Evolutionary conservation across 2,113 vertebrate species (phyloP).

Genomic region (Taxidea taxus): DNA sequence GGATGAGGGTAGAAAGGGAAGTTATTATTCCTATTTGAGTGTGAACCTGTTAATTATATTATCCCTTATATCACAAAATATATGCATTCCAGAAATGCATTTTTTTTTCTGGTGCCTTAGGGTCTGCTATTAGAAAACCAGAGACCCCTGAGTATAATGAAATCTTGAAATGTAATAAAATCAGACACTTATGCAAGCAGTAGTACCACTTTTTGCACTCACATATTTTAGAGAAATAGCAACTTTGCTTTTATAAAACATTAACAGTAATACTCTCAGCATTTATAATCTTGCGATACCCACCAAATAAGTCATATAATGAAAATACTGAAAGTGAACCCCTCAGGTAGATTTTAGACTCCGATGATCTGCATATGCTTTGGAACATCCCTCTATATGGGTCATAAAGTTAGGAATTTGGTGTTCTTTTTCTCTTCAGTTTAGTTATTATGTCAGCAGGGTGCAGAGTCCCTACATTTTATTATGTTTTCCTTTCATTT

Average conservation of each 20-base stretch:
- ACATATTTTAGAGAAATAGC: slow-evolving; percentile 54
- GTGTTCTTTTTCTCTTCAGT: slow-evolving; percentile 25
- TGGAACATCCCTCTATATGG: background rate
- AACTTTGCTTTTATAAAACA: slow-evolving; percentile 55
- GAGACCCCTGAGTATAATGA: slow-evolving; percentile 40
- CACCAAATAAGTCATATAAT: slow-evolving; percentile 47
- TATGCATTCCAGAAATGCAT: slow-evolving; percentile 15
- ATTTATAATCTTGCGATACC: slow-evolving; percentile 43
- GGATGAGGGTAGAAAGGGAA: background rate
- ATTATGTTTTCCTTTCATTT: slow-evolving; percentile 62
- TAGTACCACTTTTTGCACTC: slow-evolving; percentile 20
- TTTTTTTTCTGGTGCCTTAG: slow-evolving; percentile 34
- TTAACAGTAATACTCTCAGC: slow-evolving; percentile 48
- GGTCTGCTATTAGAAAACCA: slow-evolving; percentile 42
- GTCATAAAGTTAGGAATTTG: slow-evolving; percentile 49
- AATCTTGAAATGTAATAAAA: slow-evolving; percentile 58
- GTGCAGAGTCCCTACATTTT: slow-evolving; percentile 46
- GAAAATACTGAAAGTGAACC: slow-evolving; percentile 22
- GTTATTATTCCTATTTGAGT: background rate
- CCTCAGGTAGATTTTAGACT: slow-evolving; percentile 20
- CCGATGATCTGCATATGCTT: background rate
- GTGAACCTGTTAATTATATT: background rate
- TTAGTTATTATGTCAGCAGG: slow-evolving; percentile 51
- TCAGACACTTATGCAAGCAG: slow-evolving; percentile 51
- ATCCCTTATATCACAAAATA: slow-evolving; percentile 54